Evolutionary conservation across 2,797 vertebrate genomes (phyloP).

Genomic region (Poecilia wingei): DNA sequence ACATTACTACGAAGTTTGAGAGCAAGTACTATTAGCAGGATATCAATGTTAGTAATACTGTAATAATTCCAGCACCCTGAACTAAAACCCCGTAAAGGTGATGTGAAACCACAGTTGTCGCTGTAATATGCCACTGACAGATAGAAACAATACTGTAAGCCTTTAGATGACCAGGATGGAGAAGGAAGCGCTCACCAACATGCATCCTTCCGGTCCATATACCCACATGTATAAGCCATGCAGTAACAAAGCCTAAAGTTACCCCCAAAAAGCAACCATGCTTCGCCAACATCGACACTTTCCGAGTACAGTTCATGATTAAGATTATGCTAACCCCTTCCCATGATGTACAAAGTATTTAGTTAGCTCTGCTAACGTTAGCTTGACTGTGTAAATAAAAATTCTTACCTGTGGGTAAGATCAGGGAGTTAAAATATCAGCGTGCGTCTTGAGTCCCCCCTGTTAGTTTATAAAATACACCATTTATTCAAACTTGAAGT

Average conservation of each 20-base stretch:
- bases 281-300: not conserved
- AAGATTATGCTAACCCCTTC: conserved; percentile 45
- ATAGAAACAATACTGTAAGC: not conserved
- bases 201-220: not conserved
- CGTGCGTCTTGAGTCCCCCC: not conserved
- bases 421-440: not conserved
- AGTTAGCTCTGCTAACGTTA: conserved; percentile 3
- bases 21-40: not conserved
- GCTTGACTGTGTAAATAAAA: conserved; percentile 17
- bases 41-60: not conserved
- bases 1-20: not conserved
- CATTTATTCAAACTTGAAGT: conserved; percentile 16
- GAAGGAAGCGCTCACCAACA: not conserved
- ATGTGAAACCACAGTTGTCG: not conserved
- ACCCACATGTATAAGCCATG: not conserved
- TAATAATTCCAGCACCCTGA: not conserved
- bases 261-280: not conserved
- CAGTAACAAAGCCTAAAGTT: not conserved
- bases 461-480: not conserved
- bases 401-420: conserved; percentile 56
- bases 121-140: not conserved
- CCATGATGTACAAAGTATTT: conserved; percentile 15
- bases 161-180: not conserved
- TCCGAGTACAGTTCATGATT: not conserved
- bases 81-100: not conserved